Conservation (phyloP, 2,113 vertebrate genomes). For the Alosa alosa region DNA sequence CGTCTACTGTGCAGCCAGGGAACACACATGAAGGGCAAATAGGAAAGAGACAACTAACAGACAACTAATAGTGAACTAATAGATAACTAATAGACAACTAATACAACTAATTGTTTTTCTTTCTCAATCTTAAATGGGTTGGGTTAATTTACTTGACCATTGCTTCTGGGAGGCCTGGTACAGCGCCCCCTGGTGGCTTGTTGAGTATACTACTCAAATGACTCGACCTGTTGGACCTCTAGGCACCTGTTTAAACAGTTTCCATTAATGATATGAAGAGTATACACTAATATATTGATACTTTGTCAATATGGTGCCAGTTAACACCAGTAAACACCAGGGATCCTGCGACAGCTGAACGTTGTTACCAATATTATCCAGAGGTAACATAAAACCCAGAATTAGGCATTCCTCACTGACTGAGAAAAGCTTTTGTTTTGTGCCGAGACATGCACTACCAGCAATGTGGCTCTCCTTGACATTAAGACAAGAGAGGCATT, state of each 20-base stretch:
- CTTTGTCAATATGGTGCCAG: neutral
- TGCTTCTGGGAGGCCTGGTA: neutral
- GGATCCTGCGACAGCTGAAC: neutral
- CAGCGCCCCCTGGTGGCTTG: neutral
- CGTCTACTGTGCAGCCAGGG: too few relatives aligned
- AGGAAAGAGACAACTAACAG: neutral
- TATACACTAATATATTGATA: neutral
- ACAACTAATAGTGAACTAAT: too few relatives aligned
- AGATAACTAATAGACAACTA: too few relatives aligned
- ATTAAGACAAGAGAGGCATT: conserved; percentile 43
- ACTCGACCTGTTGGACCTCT: neutral
- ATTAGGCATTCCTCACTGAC: neutral
- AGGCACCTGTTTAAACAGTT: neutral
- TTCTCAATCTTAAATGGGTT: neutral
- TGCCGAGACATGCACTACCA: neutral
- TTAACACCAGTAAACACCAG: neutral
- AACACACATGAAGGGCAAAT: neutral
- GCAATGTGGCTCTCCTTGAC: neutral
- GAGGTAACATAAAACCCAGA: neutral
- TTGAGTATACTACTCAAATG: neutral
- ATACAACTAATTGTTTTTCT: neutral
- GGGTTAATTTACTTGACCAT: neutral
- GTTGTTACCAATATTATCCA: neutral
- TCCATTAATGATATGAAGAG: neutral
- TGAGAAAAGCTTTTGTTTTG: neutral